Base-by-base conservation (phyloP, 2,888 invertebrate genomes). In the Tipula confusa region DNA sequence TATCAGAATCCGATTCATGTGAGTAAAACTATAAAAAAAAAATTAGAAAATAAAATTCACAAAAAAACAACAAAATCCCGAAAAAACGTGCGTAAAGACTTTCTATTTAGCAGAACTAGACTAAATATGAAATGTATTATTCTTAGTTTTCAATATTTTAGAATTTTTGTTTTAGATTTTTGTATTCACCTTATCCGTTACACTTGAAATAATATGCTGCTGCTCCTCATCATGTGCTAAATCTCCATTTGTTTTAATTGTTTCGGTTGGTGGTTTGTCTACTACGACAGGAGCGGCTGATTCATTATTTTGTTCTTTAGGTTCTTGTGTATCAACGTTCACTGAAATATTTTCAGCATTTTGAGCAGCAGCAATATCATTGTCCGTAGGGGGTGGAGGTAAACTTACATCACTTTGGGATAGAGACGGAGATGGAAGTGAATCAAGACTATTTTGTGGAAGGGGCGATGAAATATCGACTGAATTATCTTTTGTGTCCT, bases 401-500 rank as follows among this genome's bases (percentile, higher is more conserved):
- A 83, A 43, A 36, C 38, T 82, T 28, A 82, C 38, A 38, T 82
- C 82, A 24, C 33, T 82, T 82, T 33, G 82, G 82, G 82, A 33
- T 28, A 82, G 38, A 36, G 84, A 84, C 29, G 84, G 84, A 82
- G 84, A 84, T 79, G 84, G 83, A 82, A 83, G 83, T 36, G 84
- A 82, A 43, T 84, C 84, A 36, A 84, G 80, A 80, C 84, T 84
- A 84, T 83, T 82, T 83, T 84, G 84, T 43, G 82, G 83, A 79
- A 84, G 83, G 43, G 83, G 84, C 13, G 84, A 84, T 79, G 84
- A 84, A 64, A 83, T 38, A 38, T 84, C 84, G 15, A 79, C 82
- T 79, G 84, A 84, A 82, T 79, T 13, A 38, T 48, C 79, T 29
- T 82, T 48, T 18, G 28, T 11, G n/a, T 83, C 43, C 13, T 83